Evolutionary conservation across 2,797 vertebrate genomes (phyloP).

Genomic region (Choloepus didactylus): DNA sequence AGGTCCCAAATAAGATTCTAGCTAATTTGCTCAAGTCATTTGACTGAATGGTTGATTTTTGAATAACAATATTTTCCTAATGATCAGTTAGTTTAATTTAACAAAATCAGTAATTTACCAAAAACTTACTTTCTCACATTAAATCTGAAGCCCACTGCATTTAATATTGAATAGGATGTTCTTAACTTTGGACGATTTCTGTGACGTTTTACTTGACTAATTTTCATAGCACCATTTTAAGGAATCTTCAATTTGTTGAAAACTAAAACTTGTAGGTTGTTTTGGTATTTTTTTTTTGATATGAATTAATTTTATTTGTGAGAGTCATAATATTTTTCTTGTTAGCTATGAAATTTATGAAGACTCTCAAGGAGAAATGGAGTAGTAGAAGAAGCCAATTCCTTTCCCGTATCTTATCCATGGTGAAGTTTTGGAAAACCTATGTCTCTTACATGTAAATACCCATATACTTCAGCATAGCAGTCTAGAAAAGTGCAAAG

Average conservation of each 20-base stretch:
- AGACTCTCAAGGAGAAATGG: background rate
- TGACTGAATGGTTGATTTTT: background rate
- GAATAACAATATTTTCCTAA: conserved; percentile 52
- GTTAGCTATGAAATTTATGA: conserved; percentile 40
- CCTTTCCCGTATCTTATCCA: background rate
- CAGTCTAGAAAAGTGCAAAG: background rate
- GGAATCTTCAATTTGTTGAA: conserved; percentile 43
- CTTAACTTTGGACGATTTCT: conserved; percentile 34
- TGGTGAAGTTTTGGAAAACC: background rate
- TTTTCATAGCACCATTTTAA: conserved; percentile 49
- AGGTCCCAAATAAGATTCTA: conserved; percentile 28
- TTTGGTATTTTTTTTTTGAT: background rate
- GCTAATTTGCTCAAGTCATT: conserved; percentile 16
- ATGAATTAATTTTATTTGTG: background rate
- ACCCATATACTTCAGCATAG: background rate
- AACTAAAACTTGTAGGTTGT: background rate
- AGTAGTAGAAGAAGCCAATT: background rate
- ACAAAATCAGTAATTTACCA: background rate
- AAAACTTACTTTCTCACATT: conserved; percentile 1
- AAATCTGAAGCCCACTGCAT: conserved; percentile 45
- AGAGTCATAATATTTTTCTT: conserved; percentile 20
- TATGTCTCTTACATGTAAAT: conserved; percentile 7
- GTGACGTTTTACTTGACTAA: conserved; percentile 2
- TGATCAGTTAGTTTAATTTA: conserved; percentile 40
- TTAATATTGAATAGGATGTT: background rate